A percentile compares a stretch with the other conserved stretches of the same genome.
phyloP scores from a whole-genome alignment of 2,113 vertebrate genomes.

The Saguinus midas region DNA sequence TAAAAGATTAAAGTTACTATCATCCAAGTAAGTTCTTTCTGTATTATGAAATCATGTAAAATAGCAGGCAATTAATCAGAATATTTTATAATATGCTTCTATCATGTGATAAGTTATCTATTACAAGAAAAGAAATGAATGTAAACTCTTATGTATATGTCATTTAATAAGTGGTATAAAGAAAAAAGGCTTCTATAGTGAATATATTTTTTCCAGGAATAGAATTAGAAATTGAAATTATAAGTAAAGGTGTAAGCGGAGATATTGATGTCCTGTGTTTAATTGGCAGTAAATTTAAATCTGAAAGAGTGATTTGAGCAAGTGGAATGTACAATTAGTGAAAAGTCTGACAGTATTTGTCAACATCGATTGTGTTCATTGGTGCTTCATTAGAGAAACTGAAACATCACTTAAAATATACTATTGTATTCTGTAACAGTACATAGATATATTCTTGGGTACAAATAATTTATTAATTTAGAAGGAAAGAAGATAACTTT shows the following conservation, averaged over 20 bases:
- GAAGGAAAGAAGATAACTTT: not conserved
- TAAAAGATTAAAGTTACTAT: not conserved
- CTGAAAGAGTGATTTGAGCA: not conserved
- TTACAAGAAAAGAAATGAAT: not conserved
- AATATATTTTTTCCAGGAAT: not conserved
- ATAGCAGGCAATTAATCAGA: slow-evolving; percentile 50
- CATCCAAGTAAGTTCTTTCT: not conserved
- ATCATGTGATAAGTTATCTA: slow-evolving; percentile 57
- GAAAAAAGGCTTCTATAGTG: slow-evolving; percentile 38
- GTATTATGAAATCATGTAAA: slow-evolving; percentile 6
- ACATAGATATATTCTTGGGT: not conserved
- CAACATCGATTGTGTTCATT: not conserved
- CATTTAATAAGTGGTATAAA: slow-evolving; percentile 63
- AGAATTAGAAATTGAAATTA: slow-evolving; percentile 59
- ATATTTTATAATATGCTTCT: slow-evolving; percentile 50
- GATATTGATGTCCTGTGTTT: not conserved
- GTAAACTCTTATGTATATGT: slow-evolving; percentile 19
- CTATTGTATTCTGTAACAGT: not conserved
- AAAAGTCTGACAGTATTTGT: not conserved
- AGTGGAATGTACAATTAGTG: not conserved
- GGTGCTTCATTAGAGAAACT: not conserved
- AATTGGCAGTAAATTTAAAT: not conserved
- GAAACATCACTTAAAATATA: not conserved
- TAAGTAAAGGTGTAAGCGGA: not conserved
- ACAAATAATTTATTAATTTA: not conserved